phyloP scores from a whole-genome alignment of 2,113 vertebrate genomes.

The human region GRCh38 chr16:52262501-52263000 shows the following conservation, averaged over 20 bases:
- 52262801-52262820: not conserved
- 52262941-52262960: not conserved
- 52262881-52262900: slow-evolving; percentile 21
- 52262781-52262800: accelerated
- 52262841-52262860: not conserved
- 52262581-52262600: not conserved
- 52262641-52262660: not conserved
- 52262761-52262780: not conserved
- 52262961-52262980: not conserved
- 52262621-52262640: not conserved
- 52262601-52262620: not conserved
- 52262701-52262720: not conserved
- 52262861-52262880: not conserved
- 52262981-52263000: not conserved
- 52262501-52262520: not conserved
- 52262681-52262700: not conserved
- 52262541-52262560: not conserved
- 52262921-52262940: slow-evolving; percentile 42
- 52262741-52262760: not conserved
- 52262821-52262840: not conserved
- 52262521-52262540: not conserved
- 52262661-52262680: not conserved
- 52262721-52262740: not conserved
- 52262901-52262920: not conserved
- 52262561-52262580: not conserved